Percentiles rank a stretch among this genome's conserved stretches.
Conservation (phyloP, 2,797 vertebrate species). For the Anisognathus igniventris region DNA sequence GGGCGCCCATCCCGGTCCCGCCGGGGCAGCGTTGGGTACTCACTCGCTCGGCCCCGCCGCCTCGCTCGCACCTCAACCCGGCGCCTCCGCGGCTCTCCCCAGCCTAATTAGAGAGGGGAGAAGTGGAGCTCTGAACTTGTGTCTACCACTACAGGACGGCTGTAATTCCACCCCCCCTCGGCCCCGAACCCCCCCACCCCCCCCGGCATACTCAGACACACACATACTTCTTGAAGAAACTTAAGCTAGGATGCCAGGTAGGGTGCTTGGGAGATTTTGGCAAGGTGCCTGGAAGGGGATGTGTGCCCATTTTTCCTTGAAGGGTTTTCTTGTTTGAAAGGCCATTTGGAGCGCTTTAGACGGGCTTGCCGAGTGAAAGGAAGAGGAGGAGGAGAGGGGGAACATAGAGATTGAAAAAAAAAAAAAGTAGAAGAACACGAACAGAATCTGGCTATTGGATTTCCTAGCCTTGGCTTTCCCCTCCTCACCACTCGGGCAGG, state of each 20-base stretch:
- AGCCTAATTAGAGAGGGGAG: slow-evolving; percentile 69
- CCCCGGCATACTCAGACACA: not conserved
- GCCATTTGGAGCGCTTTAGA: slow-evolving; percentile 26
- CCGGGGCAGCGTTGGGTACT: slow-evolving; percentile 30
- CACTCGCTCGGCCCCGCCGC: slow-evolving; percentile 67
- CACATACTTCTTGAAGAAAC: slow-evolving; percentile 69
- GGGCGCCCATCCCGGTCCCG: not conserved
- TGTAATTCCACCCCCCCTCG: slow-evolving; percentile 48
- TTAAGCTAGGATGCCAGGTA: slow-evolving; percentile 82
- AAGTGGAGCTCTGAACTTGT: slow-evolving; percentile 75
- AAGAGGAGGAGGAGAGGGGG: not conserved
- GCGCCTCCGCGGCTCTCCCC: slow-evolving; percentile 68
- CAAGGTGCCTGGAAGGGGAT: slow-evolving; percentile 81
- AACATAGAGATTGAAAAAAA: not conserved
- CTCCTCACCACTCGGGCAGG: not conserved
- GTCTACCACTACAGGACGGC: slow-evolving; percentile 74
- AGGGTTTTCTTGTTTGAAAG: slow-evolving; percentile 51
- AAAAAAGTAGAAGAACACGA: not conserved
- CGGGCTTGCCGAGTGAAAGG: not conserved
- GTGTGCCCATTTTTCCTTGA: slow-evolving; percentile 74
- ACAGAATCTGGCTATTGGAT: not conserved
- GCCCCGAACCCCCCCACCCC: not conserved
- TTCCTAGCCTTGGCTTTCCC: not conserved
- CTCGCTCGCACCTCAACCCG: slow-evolving; percentile 66
- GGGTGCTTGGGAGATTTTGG: slow-evolving; percentile 81